Evolutionary conservation across 2,888 invertebrate genomes (phyloP).

Genomic region (Trilocha varians): DNA sequence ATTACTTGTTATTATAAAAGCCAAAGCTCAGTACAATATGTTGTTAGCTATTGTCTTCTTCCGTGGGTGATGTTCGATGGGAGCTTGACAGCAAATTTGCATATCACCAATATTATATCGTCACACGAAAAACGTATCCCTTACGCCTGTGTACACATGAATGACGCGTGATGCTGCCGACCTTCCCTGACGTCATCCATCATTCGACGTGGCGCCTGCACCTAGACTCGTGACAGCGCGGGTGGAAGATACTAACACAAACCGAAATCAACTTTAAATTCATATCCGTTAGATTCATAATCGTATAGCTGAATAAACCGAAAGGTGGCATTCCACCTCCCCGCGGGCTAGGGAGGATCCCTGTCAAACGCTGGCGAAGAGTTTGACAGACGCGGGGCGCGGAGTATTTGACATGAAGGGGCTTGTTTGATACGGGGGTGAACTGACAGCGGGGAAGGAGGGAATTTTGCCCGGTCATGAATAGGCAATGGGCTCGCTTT

Average conservation of each 20-base stretch:
- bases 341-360: conserved; percentile 68
- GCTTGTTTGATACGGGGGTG: conserved; percentile 72
- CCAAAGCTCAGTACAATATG: neutral
- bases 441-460: conserved; percentile 51
- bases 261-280: conserved; percentile 22
- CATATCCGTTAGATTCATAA: conserved; percentile 17
- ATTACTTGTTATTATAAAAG: neutral
- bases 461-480: conserved; percentile 72
- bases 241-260: conserved; percentile 20
- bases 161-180: conserved; percentile 73
- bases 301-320: conserved; percentile 10
- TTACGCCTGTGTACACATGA: conserved; percentile 74
- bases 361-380: conserved; percentile 73
- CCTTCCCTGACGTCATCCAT: conserved; percentile 73
- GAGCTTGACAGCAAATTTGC: conserved; percentile 60
- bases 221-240: conserved; percentile 66
- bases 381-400: conserved; percentile 74
- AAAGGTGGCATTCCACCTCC: conserved; percentile 64
- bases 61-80: conserved; percentile 37
- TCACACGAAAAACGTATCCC: conserved; percentile 73
- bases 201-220: conserved; percentile 72
- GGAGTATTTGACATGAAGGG: conserved; percentile 74
- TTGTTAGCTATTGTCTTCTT: conserved; percentile 18
- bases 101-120: conserved; percentile 73
- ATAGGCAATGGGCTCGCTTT: conserved; percentile 72